Conservation (phyloP, 2,797 vertebrate species). For the Nyctalus aviator region DNA sequence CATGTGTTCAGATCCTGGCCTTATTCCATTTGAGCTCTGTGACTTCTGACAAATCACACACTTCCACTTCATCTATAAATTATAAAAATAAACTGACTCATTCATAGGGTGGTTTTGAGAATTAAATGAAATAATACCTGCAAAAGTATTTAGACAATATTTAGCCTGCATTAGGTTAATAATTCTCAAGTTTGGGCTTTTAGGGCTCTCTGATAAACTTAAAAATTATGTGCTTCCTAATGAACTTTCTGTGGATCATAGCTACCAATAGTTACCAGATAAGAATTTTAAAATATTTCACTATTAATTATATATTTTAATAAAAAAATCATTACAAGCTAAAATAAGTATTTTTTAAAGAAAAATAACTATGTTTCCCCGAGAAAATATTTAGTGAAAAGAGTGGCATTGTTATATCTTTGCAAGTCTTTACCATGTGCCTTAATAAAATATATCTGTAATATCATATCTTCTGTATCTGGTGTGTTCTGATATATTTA, state of each 20-base stretch:
- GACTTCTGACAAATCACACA: not conserved
- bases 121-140: not conserved
- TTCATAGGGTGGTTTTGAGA: not conserved
- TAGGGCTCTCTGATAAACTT: not conserved
- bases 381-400: not conserved
- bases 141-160: not conserved
- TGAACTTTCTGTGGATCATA: not conserved
- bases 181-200: not conserved
- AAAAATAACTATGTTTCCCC: not conserved
- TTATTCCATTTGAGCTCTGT: not conserved
- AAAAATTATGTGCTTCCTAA: not conserved
- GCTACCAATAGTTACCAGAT: not conserved
- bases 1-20: not conserved
- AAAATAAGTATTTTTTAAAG: not conserved
- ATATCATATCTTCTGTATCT: not conserved
- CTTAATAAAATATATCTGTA: not conserved
- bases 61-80: not conserved
- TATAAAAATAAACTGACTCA: not conserved
- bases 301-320: not conserved
- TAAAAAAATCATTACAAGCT: not conserved
- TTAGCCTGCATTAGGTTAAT: not conserved
- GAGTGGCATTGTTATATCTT: not conserved
- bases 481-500: not conserved
- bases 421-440: not conserved
- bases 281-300: not conserved